Conservation (phyloP, 2,888 invertebrate species). For the Dryococelus australis region DNA sequence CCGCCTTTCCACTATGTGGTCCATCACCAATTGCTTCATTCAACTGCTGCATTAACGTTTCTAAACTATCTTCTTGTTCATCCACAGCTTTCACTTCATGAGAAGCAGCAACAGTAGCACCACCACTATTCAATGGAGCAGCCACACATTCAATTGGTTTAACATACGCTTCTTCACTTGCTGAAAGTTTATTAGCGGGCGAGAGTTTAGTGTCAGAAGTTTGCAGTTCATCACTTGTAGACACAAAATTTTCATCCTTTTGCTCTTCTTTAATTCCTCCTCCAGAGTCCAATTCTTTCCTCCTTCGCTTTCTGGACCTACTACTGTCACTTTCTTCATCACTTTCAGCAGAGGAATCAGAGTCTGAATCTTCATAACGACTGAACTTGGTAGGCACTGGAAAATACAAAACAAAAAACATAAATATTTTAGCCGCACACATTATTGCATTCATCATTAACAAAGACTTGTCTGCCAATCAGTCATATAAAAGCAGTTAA, state of each 20-base stretch:
- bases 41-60: constrained; percentile 63
- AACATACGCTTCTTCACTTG: constrained; percentile 33
- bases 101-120: background rate
- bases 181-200: background rate
- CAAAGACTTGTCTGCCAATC: background rate
- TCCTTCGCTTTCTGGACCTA: background rate
- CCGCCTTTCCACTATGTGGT: background rate
- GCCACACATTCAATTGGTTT: constrained; percentile 49
- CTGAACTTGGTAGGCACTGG: constrained; percentile 60
- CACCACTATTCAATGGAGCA: constrained; percentile 39
- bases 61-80: constrained; percentile 61
- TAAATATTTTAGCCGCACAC: background rate
- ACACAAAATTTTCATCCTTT: background rate
- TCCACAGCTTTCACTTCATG: constrained; percentile 47
- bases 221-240: background rate
- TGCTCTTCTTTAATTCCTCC: background rate
- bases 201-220: background rate
- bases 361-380: constrained; percentile 59
- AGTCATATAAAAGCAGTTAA: no score
- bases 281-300: background rate
- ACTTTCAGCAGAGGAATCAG: constrained; percentile 57
- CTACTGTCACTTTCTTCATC: constrained; percentile 42
- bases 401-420: constrained; percentile 34
- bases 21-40: constrained; percentile 59
- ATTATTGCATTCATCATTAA: background rate